A percentile compares a stretch with the other conserved stretches of the same genome.
Conservation (phyloP, 2,888 invertebrate genomes). For the Luperina nickerlii region DNA sequence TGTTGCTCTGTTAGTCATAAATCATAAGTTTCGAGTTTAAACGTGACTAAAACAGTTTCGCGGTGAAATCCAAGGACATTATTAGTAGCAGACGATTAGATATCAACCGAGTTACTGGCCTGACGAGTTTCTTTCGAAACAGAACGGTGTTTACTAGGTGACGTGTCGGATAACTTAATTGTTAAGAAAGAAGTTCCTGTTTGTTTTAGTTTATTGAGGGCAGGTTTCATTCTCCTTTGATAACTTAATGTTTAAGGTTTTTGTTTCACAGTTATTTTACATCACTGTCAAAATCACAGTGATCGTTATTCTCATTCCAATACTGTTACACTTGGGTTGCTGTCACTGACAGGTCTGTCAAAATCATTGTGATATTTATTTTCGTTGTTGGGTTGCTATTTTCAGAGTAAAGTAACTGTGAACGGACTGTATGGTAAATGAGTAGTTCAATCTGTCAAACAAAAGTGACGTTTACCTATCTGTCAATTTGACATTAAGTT, state of each 20-base stretch:
- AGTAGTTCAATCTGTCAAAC: background rate
- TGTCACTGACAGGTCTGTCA: background rate
- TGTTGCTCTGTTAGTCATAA: constrained; percentile 76
- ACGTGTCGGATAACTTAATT: constrained; percentile 35
- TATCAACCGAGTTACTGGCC: constrained; percentile 43
- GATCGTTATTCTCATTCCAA: background rate
- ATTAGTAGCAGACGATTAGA: constrained; percentile 61
- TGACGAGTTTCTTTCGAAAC: constrained; percentile 55
- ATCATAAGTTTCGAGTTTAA: constrained; percentile 75
- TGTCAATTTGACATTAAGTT: constrained; percentile 33
- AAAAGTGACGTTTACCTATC: constrained; percentile 7
- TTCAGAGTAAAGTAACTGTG: background rate
- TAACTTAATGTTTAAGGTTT: background rate
- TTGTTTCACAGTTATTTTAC: background rate
- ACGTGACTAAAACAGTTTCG: constrained; percentile 71
- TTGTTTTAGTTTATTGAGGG: constrained; percentile 1
- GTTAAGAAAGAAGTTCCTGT: constrained; percentile 44
- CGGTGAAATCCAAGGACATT: constrained; percentile 74
- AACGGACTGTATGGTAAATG: background rate
- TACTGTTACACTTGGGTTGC: background rate
- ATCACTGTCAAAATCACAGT: background rate
- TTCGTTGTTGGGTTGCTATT: background rate
- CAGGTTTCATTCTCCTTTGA: background rate
- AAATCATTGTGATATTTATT: background rate
- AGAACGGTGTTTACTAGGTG: constrained; percentile 28